Base-by-base conservation (phyloP, 2,888 invertebrate genomes). In the Ormyrus rosae region DNA sequence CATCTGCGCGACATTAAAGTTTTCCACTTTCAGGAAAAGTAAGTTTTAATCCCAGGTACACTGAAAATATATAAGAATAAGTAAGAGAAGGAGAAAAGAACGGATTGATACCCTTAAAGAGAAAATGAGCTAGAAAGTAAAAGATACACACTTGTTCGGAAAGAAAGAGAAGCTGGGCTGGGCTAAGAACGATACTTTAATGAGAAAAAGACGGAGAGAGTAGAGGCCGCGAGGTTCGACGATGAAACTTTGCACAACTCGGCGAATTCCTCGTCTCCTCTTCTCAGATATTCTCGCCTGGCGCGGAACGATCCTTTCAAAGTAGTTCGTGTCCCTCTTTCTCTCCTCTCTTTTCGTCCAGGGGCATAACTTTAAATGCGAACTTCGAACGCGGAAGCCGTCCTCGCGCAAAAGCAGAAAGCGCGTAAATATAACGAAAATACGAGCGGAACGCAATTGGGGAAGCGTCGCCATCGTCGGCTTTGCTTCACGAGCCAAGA, bases 31-130 rank as follows among this genome's bases (percentile, higher is more conserved):
- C 19, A 56, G 5, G n/a, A 48, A 58, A 70, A 76, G 69, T 65
- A 82, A 82, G 69, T 79, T 82, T 82, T 80, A 82, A 82, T 82
- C 70, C 61, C 61, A 34, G 34, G 68, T 10, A 9, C 48, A 9
- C 53, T 45, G 51, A 51, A 70, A 71, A 70, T 67, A 34, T 67
- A 50, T 65, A 63, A 78, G 46, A 67, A 76, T 58, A 48, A n/a
- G 11, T 10, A 34, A 11, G 13, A 55, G 64, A 6, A 10, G 64
- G 45, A n/a, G 48, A 7, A 19, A 11, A 61, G 4, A 51, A 34
- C n/a, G 65, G 78, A 81, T 78, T 61, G 74, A 81, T 76, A 64
- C 55, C 48, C 73, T 60, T 68, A 71, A 78, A 68, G 82, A 65
- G 78, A 78, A 78, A 78, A 78, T 71, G 82, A 74, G 78, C 63